Evolutionary conservation across 1,140 invertebrate species (phyloP).

Genomic region (Panonychus citri): DNA sequence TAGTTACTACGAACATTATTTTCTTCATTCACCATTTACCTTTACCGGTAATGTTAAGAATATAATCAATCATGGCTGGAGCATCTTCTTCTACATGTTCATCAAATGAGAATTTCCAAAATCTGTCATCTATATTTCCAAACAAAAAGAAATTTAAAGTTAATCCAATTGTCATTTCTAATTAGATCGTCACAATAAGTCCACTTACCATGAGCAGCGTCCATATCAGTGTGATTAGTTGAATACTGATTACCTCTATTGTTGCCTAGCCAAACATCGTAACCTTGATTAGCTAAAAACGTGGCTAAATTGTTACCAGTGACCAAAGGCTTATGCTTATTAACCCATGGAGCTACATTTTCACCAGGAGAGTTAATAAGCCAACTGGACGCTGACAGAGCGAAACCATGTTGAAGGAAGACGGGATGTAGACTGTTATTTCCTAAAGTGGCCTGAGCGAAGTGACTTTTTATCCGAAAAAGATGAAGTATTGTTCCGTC

Average conservation of each 20-base stretch:
- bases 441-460: no score
- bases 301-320: not conserved
- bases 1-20: no score
- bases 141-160: no score
- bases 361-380: slow-evolving; percentile 23
- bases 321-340: not conserved
- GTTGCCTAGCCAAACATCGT: slow-evolving; percentile 22
- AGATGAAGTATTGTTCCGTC: not conserved
- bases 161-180: no score
- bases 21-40: no score
- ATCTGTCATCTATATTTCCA: no score
- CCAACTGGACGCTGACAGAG: slow-evolving; percentile 48
- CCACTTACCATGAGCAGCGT: no score
- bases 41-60: no score
- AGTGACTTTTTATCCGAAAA: not conserved
- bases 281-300: slow-evolving; percentile 1
- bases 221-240: slow-evolving; percentile 14
- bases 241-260: slow-evolving; percentile 18
- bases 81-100: no score
- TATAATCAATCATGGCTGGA: no score
- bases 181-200: no score
- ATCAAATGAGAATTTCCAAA: no score
- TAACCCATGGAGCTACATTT: not conserved
- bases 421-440: slow-evolving; percentile 18
- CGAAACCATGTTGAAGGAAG: slow-evolving; percentile 44